Percentiles rank a stretch among this genome's conserved stretches.
Conservation (phyloP, 2,797 vertebrate species). For the Crax fasciolata region DNA sequence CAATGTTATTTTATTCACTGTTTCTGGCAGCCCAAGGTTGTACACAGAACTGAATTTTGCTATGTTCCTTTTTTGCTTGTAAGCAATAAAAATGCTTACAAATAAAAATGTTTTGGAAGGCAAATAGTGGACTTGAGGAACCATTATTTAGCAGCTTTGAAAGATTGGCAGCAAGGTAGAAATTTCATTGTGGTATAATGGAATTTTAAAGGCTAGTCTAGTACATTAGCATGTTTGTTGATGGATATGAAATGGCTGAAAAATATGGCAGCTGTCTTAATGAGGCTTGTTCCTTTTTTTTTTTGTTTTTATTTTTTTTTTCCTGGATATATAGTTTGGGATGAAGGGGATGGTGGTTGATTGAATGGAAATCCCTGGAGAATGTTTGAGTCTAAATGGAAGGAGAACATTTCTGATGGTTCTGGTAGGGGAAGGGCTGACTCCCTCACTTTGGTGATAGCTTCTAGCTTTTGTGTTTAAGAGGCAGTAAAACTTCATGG, state of each 20-base stretch:
- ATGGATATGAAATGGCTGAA: not conserved
- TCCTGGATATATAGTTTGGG: not conserved
- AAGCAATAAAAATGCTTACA: not conserved
- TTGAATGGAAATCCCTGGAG: not conserved
- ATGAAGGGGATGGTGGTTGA: not conserved
- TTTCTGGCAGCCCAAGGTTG: not conserved
- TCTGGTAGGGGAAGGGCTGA: not conserved
- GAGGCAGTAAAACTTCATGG: not conserved
- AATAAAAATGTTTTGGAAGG: not conserved
- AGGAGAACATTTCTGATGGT: not conserved
- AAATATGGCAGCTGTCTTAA: not conserved
- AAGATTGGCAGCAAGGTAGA: not conserved
- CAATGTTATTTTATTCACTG: constrained; percentile 10
- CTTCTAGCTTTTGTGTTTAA: not conserved
- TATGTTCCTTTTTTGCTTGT: not conserved
- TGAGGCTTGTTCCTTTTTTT: not conserved
- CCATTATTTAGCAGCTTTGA: not conserved
- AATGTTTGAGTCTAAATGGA: not conserved
- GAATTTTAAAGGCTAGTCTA: not conserved
- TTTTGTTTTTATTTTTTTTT: not conserved
- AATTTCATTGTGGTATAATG: not conserved
- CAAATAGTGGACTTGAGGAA: not conserved
- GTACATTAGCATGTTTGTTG: not conserved
- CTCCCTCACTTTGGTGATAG: not conserved
- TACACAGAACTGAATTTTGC: not conserved